Evolutionary conservation across 2,113 vertebrate genomes (phyloP).

Genomic region (Ornithorhynchus anatinus): DNA sequence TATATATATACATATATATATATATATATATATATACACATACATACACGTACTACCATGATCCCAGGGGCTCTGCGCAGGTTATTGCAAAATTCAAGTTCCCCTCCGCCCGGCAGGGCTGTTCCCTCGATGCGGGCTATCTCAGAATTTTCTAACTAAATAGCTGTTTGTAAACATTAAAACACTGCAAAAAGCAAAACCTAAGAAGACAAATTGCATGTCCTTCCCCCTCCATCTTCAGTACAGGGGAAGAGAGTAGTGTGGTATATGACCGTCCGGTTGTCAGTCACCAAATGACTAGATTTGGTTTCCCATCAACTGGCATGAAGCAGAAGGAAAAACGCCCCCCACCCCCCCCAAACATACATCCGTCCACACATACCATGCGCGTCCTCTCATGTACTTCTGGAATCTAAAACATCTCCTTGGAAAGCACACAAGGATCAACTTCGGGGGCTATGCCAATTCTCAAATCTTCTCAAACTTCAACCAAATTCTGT

Average conservation of each 20-base stretch:
- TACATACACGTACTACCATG: neutral
- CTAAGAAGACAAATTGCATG: neutral
- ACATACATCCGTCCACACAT: too few species aligned
- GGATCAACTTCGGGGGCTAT: neutral
- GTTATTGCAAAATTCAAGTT: constrained; percentile 2
- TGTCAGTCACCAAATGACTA: neutral
- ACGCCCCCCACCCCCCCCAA: neutral
- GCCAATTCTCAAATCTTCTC: constrained; percentile 48
- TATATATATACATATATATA: too few species aligned
- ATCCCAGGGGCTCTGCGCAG: neutral
- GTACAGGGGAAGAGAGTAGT: neutral
- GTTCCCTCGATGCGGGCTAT: constrained; percentile 11
- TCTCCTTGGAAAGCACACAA: neutral
- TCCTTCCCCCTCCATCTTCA: constrained; percentile 12
- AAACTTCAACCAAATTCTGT: constrained; percentile 2
- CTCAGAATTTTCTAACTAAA: neutral
- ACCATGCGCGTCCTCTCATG: neutral
- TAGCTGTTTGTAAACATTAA: constrained; percentile 53
- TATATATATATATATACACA: too few species aligned
- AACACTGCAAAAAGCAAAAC: constrained; percentile 31
- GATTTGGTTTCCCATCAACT: neutral
- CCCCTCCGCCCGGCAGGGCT: neutral
- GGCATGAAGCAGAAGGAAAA: neutral
- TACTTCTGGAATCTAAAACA: neutral
- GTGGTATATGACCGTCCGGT: neutral